Percentiles rank a stretch among this genome's conserved stretches.
These are phyloP conservation scores for Drosophila prosaltans DNA, from an alignment of 1,140 invertebrate genomes.

Conservation along the genomic window DNA sequence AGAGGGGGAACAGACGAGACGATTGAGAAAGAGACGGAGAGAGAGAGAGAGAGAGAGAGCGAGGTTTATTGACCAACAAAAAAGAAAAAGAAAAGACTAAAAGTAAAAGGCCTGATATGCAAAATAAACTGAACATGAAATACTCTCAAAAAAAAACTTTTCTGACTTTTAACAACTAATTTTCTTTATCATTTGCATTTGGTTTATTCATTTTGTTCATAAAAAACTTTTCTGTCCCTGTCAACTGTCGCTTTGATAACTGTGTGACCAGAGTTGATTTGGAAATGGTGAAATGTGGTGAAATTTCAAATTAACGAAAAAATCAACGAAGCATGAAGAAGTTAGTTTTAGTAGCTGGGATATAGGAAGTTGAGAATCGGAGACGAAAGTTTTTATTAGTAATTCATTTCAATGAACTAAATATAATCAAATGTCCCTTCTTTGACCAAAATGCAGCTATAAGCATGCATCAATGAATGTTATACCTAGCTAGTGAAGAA, in stretches of 20 bases:
- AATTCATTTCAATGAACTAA: too few species aligned
- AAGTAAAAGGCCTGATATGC: conserved; percentile 18
- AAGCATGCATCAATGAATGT: too few species aligned
- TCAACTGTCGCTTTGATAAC: neutral
- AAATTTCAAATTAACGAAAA: too few species aligned
- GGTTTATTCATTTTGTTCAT: conserved; percentile 3
- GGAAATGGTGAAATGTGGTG: neutral
- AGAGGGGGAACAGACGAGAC: neutral
- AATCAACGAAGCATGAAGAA: too few species aligned
- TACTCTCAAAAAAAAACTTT: conserved; percentile 9
- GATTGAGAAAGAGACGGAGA: neutral
- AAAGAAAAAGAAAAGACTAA: neutral
- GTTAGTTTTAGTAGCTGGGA: too few species aligned
- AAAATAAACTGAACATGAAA: conserved; percentile 11
- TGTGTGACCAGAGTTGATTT: neutral
- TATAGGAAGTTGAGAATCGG: too few species aligned
- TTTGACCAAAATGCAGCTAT: too few species aligned
- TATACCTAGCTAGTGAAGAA: too few species aligned
- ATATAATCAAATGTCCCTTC: too few species aligned
- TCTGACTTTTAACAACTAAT: neutral
- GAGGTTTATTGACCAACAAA: conserved; percentile 18
- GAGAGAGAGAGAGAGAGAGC: neutral
- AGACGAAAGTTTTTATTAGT: too few species aligned
- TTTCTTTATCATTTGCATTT: conserved; percentile 10
- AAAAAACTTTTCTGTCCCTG: neutral